phyloP scores from a whole-genome alignment of 2,888 invertebrate genomes.

The Seira ritae region DNA sequence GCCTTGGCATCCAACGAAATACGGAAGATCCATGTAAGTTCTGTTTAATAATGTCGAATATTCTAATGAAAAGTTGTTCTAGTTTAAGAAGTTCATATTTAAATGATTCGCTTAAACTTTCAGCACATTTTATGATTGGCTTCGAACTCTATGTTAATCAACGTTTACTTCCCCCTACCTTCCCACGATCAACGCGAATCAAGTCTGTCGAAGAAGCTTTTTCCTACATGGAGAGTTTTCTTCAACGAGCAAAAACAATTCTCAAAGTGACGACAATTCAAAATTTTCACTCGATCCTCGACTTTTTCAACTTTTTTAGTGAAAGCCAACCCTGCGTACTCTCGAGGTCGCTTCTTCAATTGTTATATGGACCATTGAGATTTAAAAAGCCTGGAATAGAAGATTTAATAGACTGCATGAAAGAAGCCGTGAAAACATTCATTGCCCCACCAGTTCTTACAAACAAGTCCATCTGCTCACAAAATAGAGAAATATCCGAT shows the following conservation, averaged over 20 bases:
- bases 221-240: slow-evolving; percentile 82
- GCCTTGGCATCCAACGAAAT: slow-evolving; percentile 83
- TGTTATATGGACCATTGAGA: slow-evolving; percentile 82
- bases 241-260: slow-evolving; percentile 87
- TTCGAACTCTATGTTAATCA: slow-evolving; percentile 98
- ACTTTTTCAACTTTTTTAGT: slow-evolving; percentile 96
- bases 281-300: slow-evolving; percentile 77
- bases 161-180: slow-evolving; percentile 96
- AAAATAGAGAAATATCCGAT: slow-evolving; percentile 85
- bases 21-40: slow-evolving; percentile 72
- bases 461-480: slow-evolving; percentile 82
- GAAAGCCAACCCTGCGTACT: slow-evolving; percentile 91
- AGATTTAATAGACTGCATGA: slow-evolving; percentile 86
- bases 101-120: slow-evolving; percentile 35
- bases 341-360: slow-evolving; percentile 91
- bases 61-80: neutral
- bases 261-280: slow-evolving; percentile 83
- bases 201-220: slow-evolving; percentile 87
- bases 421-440: slow-evolving; percentile 90
- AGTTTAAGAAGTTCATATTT: neutral
- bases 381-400: slow-evolving; percentile 80
- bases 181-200: slow-evolving; percentile 96
- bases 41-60: neutral
- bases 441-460: slow-evolving; percentile 93
- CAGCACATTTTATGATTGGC: slow-evolving; percentile 80